phyloP scores from a whole-genome alignment of 2,888 invertebrate species.

The Boloria euphrosyne region DNA sequence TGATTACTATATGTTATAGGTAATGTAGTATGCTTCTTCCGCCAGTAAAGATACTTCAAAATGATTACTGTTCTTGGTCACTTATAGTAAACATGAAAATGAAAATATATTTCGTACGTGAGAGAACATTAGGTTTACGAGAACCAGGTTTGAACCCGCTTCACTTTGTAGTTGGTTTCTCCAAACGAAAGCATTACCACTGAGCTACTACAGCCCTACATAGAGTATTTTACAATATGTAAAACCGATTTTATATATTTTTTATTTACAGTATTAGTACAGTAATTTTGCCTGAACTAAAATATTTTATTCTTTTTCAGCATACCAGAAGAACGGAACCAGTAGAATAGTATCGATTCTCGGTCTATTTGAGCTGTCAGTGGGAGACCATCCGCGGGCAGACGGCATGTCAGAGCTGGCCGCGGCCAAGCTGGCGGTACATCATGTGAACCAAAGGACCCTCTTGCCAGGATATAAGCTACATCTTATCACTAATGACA shows the following conservation, averaged over 20 bases:
- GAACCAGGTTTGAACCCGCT: not conserved
- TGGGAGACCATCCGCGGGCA: slow-evolving; percentile 83
- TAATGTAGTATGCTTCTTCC: too few species aligned
- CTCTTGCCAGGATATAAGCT: slow-evolving; percentile 88
- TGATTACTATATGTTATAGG: too few species aligned
- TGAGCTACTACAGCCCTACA: not conserved
- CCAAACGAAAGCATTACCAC: not conserved
- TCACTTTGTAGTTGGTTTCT: too few species aligned
- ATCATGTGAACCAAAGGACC: slow-evolving; percentile 88
- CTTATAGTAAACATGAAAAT: too few species aligned
- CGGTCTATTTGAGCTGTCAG: slow-evolving; percentile 90
- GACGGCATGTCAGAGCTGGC: slow-evolving; percentile 89
- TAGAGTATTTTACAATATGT: not conserved
- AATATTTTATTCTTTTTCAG: slow-evolving; percentile 46
- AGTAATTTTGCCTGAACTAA: too few species aligned
- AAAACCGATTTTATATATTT: not conserved
- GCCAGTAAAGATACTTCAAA: too few species aligned
- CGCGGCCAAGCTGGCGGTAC: slow-evolving; percentile 90
- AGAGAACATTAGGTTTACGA: not conserved
- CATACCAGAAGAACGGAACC: slow-evolving; percentile 42
- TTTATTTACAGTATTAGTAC: too few species aligned
- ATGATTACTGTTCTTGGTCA: too few species aligned
- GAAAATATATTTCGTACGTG: not conserved
- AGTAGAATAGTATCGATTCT: slow-evolving; percentile 85
- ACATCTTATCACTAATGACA: slow-evolving; percentile 91